These are phyloP conservation scores for Avahi laniger DNA, from an alignment of 2,797 vertebrate species.

Conservation along the genomic window DNA sequence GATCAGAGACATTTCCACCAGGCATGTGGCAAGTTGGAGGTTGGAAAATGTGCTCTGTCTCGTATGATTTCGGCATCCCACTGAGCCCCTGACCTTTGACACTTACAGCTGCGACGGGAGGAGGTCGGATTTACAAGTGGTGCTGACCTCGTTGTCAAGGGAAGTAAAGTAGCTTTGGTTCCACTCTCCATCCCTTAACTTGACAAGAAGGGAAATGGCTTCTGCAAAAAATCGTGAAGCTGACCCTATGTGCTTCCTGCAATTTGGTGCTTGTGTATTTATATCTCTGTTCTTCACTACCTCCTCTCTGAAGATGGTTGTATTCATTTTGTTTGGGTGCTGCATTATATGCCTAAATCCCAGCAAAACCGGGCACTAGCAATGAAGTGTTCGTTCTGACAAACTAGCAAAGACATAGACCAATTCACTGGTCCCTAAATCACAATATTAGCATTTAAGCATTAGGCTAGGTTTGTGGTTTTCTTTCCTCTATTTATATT, in stretches of 20 bases:
- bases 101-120: slow-evolving; percentile 80
- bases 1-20: slow-evolving; percentile 74
- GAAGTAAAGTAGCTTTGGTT: slow-evolving; percentile 83
- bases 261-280: not conserved
- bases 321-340: not conserved
- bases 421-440: not conserved
- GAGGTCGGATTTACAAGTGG: slow-evolving; percentile 90
- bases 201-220: slow-evolving; percentile 76
- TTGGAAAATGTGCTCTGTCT: slow-evolving; percentile 66
- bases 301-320: not conserved
- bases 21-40: slow-evolving; percentile 61
- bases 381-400: not conserved
- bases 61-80: slow-evolving; percentile 78
- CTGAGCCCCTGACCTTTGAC: slow-evolving; percentile 76
- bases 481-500: not conserved
- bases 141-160: slow-evolving; percentile 91
- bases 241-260: not conserved
- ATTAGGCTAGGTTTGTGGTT: not conserved
- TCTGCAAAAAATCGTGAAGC: slow-evolving; percentile 66
- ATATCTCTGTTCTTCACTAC: not conserved
- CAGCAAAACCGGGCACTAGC: not conserved
- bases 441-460: not conserved
- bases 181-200: slow-evolving; percentile 57
- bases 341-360: not conserved
- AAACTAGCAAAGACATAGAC: not conserved